Evolutionary conservation across 92 coral and sea anemone genomes (phyloP), one percentile per base, ranked within the genome.

Genomic region (Epizoanthus illoricatus): DNA sequence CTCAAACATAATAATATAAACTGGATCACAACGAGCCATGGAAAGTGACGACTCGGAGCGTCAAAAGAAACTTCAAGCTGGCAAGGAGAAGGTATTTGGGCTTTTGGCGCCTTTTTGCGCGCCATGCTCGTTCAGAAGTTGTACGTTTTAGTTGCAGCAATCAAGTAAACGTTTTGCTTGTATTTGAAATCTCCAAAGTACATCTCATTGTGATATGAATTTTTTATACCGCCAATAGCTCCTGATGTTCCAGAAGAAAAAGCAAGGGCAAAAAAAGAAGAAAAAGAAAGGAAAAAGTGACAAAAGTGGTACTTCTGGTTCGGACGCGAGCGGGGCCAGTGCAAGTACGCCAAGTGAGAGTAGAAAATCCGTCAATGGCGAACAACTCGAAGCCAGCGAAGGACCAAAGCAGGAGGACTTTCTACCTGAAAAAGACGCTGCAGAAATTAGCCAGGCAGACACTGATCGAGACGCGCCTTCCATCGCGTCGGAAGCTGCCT

Each of bases 1-100:
- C 62, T 61, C 11, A 64, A 8, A 42, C 54, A 63, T 3, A 45
- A 63, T 15, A 11, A 58, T 19, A 13, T 41, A 64, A 78, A 41
- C 72, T 78, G 57, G 12, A 59, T 64, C 11, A n/a, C 59, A 18
- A 42, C 41, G 52, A 40, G 80, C 65, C 76, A 95, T 95, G 98
- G 98, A 95, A 84, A 93, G 93, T 66, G 95, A 93, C 65, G 98
- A 95, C 75, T 95, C 98, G 41, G 98, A 95, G 71, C 92, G 98
- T 81, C 94, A 91, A 90, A 95, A 87, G 74, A 95, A 95, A 68
- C 92, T 95, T 89, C 94, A 93, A 70, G 98, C 98, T 62, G 98
- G 98, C 40, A 94, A 94, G 71, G 98, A 95, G 57, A 93, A 91
- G 96, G 98, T 95, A 65, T 61, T 76, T 47, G 17, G 7, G 28